These are phyloP conservation scores for Agrilus mali DNA, from an alignment of 2,888 invertebrate genomes.

Conservation along the genomic window DNA sequence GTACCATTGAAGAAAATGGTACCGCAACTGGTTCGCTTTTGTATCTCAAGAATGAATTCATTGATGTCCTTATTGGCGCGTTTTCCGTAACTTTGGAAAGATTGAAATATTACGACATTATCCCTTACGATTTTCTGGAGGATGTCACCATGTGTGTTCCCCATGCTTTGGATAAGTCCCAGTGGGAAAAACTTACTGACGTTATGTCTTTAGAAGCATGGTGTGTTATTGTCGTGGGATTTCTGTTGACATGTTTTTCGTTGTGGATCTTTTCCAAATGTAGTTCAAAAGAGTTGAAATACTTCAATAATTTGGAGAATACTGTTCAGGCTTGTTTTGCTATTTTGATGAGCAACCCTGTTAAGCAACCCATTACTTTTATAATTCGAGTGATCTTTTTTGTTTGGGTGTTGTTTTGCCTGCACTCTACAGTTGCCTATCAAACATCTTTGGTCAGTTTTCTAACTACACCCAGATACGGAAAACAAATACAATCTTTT, in stretches of 20 bases:
- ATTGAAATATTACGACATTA: conserved; percentile 21
- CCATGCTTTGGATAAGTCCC: conserved; percentile 18
- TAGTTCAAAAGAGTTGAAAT: conserved; percentile 5
- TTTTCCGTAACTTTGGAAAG: conserved; percentile 21
- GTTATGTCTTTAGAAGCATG: conserved; percentile 11
- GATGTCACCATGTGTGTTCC: conserved; percentile 27
- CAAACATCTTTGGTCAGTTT: conserved; percentile 21
- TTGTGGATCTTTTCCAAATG: conserved; percentile 7
- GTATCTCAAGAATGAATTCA: conserved; percentile 17
- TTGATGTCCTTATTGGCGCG: conserved; percentile 26
- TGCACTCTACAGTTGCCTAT: conserved; percentile 19
- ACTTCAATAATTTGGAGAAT: conserved; percentile 8
- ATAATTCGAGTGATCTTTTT: conserved; percentile 16
- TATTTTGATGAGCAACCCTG: conserved; percentile 15
- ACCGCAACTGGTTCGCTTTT: conserved; percentile 19
- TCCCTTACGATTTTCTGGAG: conserved; percentile 24
- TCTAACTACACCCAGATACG: conserved; percentile 17
- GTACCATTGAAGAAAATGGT: conserved; percentile 17
- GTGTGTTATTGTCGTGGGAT: conserved; percentile 9
- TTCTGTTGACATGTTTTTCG: conserved; percentile 5
- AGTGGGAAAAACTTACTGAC: conserved; percentile 17
- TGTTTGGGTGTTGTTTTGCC: conserved; percentile 17
- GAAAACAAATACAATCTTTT: conserved; percentile 18
- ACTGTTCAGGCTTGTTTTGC: conserved; percentile 14
- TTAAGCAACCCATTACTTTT: conserved; percentile 16